Conservation (phyloP, 2,888 invertebrate species). For the Synergus itoensis region DNA sequence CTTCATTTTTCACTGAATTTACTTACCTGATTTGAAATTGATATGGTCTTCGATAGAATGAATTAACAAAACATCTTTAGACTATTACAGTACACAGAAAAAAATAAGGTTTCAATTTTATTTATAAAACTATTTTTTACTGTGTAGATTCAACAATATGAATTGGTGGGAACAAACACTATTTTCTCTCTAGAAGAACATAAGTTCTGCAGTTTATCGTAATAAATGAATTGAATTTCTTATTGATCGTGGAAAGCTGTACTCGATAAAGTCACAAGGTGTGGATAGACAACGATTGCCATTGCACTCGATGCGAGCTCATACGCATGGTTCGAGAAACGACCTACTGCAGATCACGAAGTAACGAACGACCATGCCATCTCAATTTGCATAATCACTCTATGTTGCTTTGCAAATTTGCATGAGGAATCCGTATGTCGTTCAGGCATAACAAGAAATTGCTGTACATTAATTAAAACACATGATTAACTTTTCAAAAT, state of each 20-base stretch:
- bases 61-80: too few species aligned
- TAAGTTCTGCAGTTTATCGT: not conserved
- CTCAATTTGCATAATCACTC: conserved; percentile 61
- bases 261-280: conserved; percentile 8
- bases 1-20: too few species aligned
- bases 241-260: not conserved
- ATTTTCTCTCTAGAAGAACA: not conserved
- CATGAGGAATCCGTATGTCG: conserved; percentile 57
- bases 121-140: not conserved
- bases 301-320: not conserved
- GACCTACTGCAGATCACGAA: conserved; percentile 45
- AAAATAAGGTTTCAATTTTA: too few species aligned
- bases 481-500: conserved; percentile 33
- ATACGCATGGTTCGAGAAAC: conserved; percentile 25
- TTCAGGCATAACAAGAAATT: conserved; percentile 33
- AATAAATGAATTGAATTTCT: conserved; percentile 8
- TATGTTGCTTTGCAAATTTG: conserved; percentile 58
- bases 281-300: not conserved
- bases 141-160: not conserved
- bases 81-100: too few species aligned
- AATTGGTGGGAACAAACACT: not conserved
- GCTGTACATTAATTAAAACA: conserved; percentile 19
- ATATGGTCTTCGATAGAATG: too few species aligned
- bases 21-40: too few species aligned
- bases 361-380: conserved; percentile 22